Base-by-base conservation (phyloP, 1,140 invertebrate species). In the Brachionus sp. region DNA sequence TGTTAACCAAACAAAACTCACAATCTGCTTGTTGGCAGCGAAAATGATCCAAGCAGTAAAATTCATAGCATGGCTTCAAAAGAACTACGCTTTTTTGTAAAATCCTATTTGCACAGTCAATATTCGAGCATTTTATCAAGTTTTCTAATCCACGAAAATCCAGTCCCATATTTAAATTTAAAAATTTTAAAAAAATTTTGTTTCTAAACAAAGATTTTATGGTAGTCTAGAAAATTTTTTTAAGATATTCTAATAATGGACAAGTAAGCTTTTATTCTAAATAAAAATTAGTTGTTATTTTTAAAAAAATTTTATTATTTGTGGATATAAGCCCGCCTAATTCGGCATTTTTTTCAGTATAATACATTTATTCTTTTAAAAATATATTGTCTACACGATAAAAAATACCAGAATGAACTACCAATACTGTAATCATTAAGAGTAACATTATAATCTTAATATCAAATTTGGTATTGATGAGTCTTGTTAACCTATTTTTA, bases 141-240 rank as follows among this genome's bases (percentile, higher is more conserved):
- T 70, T 70, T 39, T 70, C 66, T 23, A 70, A 39, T 19, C 66
- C 66, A 5, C 66, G 29, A 42, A 70, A 70, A 70, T 70, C 66
- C 12, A 70, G 9, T 23, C 19, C 37, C 66, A 70, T 70, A 16
- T 19, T 70, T 70, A 19, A 16, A 10, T 70, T 39, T 6, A 16
- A 9, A 1, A 35, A 1, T 37, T 16, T 0, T 16, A 39, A 70
- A 70, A 70, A 70, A 16, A n/a, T n/a, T 16, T 37, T 70, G 66
- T 37, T 37, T 68, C 44, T 50, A 50, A 16, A 3, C 13, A 50
- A 50, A 16, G 44, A 4, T 16, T 50, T 50, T 50, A 16, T 57
- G 50, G 50, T 57, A 57, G 19, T 19, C 19, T 57, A 57, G 50
- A 57, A 57, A 9, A 57, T 3, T 57, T 53, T 42, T 13, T 13